Evolutionary conservation across 2,113 vertebrate genomes (phyloP).

Genomic region (Thamnaconus septentrionalis): DNA sequence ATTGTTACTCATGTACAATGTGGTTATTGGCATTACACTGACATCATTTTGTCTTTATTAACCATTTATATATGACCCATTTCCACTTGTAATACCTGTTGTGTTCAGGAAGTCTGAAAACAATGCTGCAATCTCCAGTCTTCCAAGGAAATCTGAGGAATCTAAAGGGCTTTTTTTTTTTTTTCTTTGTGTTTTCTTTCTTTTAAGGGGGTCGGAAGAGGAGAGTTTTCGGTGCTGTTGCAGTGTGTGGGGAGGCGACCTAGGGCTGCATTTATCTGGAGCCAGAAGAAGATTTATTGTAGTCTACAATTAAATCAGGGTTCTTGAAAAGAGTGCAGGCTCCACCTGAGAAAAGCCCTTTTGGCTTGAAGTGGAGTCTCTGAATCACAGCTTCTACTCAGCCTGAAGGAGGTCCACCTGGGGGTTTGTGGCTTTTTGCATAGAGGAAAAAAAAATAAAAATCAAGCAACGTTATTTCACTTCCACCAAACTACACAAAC

Average conservation of each 20-base stretch:
- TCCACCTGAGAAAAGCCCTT: conserved; percentile 13
- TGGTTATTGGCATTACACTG: too few relatives aligned
- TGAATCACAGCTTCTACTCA: conserved; percentile 7
- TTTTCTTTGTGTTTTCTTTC: not conserved
- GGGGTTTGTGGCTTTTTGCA: not conserved
- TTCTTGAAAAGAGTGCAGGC: conserved; percentile 19
- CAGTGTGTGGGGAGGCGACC: conserved; percentile 1
- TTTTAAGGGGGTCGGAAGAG: not conserved
- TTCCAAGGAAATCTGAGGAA: conserved; percentile 4
- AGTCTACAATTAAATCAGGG: conserved; percentile 12
- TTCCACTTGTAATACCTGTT: not conserved
- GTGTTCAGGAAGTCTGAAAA: conserved; percentile 54
- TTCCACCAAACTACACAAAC: too few relatives aligned
- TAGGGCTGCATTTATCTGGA: conserved; percentile 49
- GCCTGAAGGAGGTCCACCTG: conserved; percentile 15
- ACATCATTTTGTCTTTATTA: too few relatives aligned
- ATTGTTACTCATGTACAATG: too few relatives aligned
- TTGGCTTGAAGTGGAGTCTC: conserved; percentile 33
- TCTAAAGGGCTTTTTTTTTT: not conserved
- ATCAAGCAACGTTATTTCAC: too few relatives aligned
- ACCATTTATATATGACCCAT: too few relatives aligned
- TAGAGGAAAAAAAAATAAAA: too few relatives aligned
- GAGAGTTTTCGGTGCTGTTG: too few relatives aligned
- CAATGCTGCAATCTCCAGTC: conserved; percentile 37
- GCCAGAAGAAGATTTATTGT: conserved; percentile 54